Conservation (phyloP, 2,113 vertebrate genomes). For the Platichthys stellatus region DNA sequence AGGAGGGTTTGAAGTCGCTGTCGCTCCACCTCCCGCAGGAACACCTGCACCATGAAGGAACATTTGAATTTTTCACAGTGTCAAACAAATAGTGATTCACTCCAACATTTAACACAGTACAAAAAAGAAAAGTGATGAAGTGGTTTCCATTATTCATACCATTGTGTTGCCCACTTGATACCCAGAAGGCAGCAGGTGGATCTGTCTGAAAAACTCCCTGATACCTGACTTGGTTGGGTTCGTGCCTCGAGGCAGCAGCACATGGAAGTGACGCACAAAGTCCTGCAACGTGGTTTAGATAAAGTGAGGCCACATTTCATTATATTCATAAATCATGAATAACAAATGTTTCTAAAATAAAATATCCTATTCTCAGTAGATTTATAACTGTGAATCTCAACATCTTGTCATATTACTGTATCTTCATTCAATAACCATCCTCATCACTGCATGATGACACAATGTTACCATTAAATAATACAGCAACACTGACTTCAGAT, state of each 20-base stretch:
- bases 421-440: too few species aligned
- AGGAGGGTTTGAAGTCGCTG: slow-evolving; percentile 91
- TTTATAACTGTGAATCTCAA: too few species aligned
- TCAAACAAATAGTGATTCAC: not conserved
- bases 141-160: slow-evolving; percentile 77
- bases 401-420: too few species aligned
- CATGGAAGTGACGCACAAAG: slow-evolving; percentile 92
- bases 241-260: slow-evolving; percentile 88
- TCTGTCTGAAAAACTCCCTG: slow-evolving; percentile 88
- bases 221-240: slow-evolving; percentile 87
- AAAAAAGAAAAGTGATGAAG: not conserved
- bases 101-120: not conserved
- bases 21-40: slow-evolving; percentile 90
- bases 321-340: not conserved
- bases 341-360: too few species aligned
- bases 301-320: not conserved
- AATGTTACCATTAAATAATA: too few species aligned
- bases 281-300: slow-evolving; percentile 80
- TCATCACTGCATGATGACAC: not conserved
- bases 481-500: not conserved
- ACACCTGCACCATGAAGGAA: slow-evolving; percentile 82
- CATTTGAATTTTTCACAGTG: not conserved
- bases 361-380: too few species aligned
- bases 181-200: slow-evolving; percentile 86
- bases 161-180: slow-evolving; percentile 96